Conservation (phyloP, 2,113 vertebrate genomes). For the Athene noctua region DNA sequence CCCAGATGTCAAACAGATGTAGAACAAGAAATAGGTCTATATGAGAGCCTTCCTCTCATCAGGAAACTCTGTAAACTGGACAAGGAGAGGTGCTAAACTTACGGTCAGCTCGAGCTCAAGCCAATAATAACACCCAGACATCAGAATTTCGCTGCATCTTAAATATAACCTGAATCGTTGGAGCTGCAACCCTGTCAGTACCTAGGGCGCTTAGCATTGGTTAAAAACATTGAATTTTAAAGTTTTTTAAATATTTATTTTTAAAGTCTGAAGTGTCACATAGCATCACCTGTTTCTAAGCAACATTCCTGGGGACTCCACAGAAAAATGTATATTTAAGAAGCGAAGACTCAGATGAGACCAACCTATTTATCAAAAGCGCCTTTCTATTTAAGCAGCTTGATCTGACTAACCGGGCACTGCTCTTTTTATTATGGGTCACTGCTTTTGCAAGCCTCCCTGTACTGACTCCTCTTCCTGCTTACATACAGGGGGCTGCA, state of each 20-base stretch:
- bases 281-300: not conserved
- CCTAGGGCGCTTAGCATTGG: not conserved
- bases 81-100: constrained; percentile 7
- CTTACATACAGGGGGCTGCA: not conserved
- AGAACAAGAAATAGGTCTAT: not conserved
- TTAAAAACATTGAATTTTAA: not conserved
- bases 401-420: constrained; percentile 11
- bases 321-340: not conserved
- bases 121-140: not conserved
- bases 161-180: not conserved
- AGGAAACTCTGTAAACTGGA: not conserved
- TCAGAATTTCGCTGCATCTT: not conserved
- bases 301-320: not conserved
- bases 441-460: constrained; percentile 36
- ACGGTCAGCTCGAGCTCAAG: not conserved
- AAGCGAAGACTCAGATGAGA: not conserved
- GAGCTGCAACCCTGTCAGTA: not conserved
- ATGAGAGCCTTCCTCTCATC: not conserved
- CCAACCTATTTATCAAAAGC: constrained; percentile 9
- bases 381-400: constrained; percentile 7
- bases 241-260: not conserved
- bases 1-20: constrained; percentile 52
- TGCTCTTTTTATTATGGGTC: constrained; percentile 40
- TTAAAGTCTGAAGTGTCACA: not conserved
- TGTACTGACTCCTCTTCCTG: constrained; percentile 20